Conservation (phyloP, 2,797 vertebrate genomes). For the Alectoris magna region DNA sequence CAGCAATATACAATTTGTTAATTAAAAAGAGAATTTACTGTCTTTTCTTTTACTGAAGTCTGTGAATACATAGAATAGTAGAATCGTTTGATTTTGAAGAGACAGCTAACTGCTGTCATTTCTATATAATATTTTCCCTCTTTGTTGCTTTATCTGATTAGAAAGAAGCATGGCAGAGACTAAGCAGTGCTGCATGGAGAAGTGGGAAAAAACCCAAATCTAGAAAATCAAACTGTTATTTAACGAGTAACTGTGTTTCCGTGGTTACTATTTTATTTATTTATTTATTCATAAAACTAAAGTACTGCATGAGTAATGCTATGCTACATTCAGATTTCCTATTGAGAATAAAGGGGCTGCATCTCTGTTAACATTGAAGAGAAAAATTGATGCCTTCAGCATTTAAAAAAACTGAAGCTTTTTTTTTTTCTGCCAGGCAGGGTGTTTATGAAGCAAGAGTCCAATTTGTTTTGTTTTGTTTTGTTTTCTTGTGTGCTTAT, state of each 20-base stretch:
- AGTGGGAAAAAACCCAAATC: neutral
- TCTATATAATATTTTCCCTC: neutral
- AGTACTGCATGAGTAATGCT: neutral
- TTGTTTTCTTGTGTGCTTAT: neutral
- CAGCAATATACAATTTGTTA: neutral
- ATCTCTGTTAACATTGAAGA: neutral
- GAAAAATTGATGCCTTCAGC: neutral
- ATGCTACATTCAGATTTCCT: neutral
- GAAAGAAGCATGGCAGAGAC: neutral
- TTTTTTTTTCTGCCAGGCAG: neutral
- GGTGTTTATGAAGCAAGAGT: neutral
- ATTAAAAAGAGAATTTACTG: neutral
- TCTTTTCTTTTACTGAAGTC: neutral
- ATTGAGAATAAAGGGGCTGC: neutral
- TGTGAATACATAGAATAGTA: neutral
- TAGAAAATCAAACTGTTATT: neutral
- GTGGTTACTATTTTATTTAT: neutral
- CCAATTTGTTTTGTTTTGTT: fast-evolving
- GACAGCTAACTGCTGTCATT: neutral
- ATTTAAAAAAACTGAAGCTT: neutral
- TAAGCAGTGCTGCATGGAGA: neutral
- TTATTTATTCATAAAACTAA: neutral
- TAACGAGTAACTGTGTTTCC: neutral
- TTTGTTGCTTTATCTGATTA: neutral
- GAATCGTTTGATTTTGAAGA: no score